Conservation (phyloP, 2,888 invertebrate species). For the Odontocerum albicorne region DNA sequence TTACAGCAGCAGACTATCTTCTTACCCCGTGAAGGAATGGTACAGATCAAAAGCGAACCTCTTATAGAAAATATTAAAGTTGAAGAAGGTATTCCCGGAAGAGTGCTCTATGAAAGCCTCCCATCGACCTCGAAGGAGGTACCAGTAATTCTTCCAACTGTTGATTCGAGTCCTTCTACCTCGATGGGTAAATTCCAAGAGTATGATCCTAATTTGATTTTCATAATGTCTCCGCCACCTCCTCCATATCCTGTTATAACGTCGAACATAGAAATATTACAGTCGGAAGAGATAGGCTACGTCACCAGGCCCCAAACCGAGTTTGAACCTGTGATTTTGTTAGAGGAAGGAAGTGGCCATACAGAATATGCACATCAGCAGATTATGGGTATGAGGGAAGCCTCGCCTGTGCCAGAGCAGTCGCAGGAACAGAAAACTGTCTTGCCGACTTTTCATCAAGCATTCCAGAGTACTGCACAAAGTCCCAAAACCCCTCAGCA, state of each 20-base stretch:
- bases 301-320: background rate
- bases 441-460: slow-evolving; percentile 55
- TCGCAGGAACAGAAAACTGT: slow-evolving; percentile 44
- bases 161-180: slow-evolving; percentile 13
- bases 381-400: slow-evolving; percentile 43
- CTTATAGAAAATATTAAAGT: slow-evolving; percentile 14
- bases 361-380: slow-evolving; percentile 47
- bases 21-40: background rate
- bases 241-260: slow-evolving; percentile 50
- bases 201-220: slow-evolving; percentile 6
- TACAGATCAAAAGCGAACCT: slow-evolving; percentile 20
- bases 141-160: slow-evolving; percentile 7
- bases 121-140: slow-evolving; percentile 18
- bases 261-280: slow-evolving; percentile 47
- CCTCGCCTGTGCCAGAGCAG: background rate
- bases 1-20: slow-evolving; percentile 3
- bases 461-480: slow-evolving; percentile 50
- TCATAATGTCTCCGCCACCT: slow-evolving; percentile 37
- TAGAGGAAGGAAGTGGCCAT: slow-evolving; percentile 51
- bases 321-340: slow-evolving; percentile 41
- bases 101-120: slow-evolving; percentile 1
- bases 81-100: slow-evolving; percentile 12
- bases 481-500: slow-evolving; percentile 53
- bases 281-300: background rate
- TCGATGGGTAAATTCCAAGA: slow-evolving; percentile 22